phyloP scores from a whole-genome alignment of 2,888 invertebrate genomes.

The Stegophylla sp. region DNA sequence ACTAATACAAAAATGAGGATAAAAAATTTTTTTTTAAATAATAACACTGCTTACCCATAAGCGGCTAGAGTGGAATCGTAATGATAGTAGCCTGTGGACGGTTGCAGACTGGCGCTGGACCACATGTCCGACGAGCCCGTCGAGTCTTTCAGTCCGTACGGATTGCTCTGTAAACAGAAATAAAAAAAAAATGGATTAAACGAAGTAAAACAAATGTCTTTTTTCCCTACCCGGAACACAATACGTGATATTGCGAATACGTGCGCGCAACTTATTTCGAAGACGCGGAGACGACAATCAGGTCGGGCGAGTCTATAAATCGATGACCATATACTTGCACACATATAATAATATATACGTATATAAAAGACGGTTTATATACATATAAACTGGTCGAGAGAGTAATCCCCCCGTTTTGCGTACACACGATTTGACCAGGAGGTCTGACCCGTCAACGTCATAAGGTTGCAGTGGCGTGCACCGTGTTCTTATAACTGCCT shows the following conservation, averaged over 20 bases:
- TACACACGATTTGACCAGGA: conserved; percentile 55
- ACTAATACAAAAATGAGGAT: background rate
- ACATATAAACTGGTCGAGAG: conserved; percentile 41
- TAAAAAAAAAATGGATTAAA: conserved; percentile 35
- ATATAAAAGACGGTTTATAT: conserved; percentile 9
- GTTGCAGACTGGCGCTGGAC: conserved; percentile 84
- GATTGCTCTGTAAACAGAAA: conserved; percentile 80
- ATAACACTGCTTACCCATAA: conserved; percentile 80
- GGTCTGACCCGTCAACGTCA: conserved; percentile 57
- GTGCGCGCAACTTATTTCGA: background rate
- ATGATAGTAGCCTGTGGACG: conserved; percentile 89
- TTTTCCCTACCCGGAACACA: conserved; percentile 25
- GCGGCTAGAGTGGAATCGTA: conserved; percentile 91
- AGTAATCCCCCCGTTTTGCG: conserved; percentile 40
- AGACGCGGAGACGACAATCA: conserved; percentile 53
- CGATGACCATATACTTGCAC: background rate
- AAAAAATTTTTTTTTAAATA: background rate
- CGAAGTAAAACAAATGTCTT: conserved; percentile 9
- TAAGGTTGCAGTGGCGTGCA: background rate
- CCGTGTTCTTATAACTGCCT: conserved; percentile 26
- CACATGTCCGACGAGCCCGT: conserved; percentile 86
- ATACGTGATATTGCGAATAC: conserved; percentile 4
- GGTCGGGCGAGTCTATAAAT: conserved; percentile 57
- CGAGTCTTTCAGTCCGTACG: conserved; percentile 86
- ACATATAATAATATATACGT: background rate